Evolutionary conservation across 2,113 vertebrate genomes (phyloP), one percentile per base, ranked within the genome.

Genomic region (Pedetes capensis): DNA sequence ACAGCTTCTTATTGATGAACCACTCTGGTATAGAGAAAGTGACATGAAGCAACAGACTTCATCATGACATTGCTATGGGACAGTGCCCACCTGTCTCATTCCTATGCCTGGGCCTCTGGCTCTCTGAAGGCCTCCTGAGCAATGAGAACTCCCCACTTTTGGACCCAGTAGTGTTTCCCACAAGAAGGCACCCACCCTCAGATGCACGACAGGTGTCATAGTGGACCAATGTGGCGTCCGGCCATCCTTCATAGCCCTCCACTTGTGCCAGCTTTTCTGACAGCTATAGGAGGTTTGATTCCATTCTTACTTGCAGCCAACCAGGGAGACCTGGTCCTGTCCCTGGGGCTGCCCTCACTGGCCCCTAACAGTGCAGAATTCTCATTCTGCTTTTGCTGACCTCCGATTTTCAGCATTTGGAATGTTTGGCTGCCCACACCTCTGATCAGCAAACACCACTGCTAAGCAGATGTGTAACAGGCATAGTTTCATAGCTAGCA

Each of bases 11-110:
- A 2, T 2, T 8, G 34, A 0, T 18, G 23, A 53, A 75, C 37
- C 9, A 20, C 10, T 0, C 20, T 12, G n/a, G 27, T 42, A 11
- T 18, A 10, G 44, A 44, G 63, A 17, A 6, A 42, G 17, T 23
- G 4, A 6, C 4, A 0, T 34, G 66, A 39, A 3, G 1, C 0
- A 0, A 10, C 53, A 75, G 47, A 2, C 2, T 0, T 6, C 44
- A 10, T 34, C 3, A 0, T 0, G 0, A 39, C 51, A 12, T 11
- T 7, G 4, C 47, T 10, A 8, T 72, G 66, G 34, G 2, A 44
- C 18, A 32, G 17, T 7, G 8, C 79, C 72, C 42, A 6, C 76
- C 69, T 16, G 51, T 64, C 88, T 75, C 32, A 8, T 55, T 37
- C 68, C 68, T 66, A 37, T 3, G 32, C 22, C 51, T 10, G 34